Evolutionary conservation across 2,113 vertebrate species (phyloP).

Genomic region (Isurus oxyrinchus): DNA sequence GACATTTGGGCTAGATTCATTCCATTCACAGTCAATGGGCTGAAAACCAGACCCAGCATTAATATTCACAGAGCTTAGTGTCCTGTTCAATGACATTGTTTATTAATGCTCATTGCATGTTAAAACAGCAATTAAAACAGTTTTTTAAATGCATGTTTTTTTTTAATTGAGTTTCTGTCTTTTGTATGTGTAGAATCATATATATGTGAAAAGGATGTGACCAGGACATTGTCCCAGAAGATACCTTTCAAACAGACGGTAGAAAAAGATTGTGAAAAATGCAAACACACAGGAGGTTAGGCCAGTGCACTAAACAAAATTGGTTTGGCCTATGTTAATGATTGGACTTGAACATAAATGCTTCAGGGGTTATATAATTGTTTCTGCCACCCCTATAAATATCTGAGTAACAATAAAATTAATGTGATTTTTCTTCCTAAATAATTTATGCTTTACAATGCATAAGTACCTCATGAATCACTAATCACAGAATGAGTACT

Average conservation of each 20-base stretch:
- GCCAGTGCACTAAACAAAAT: conserved; percentile 25
- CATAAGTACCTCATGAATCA: conserved; percentile 37
- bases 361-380: conserved; percentile 37
- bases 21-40: not conserved
- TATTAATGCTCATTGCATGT: not conserved
- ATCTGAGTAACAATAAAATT: conserved; percentile 38
- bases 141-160: not conserved
- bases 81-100: not conserved
- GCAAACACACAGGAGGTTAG: conserved; percentile 24
- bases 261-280: not conserved
- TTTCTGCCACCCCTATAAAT: conserved; percentile 38
- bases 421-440: conserved; percentile 38
- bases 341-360: conserved; percentile 33
- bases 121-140: conserved; percentile 20
- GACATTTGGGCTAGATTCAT: conserved; percentile 18
- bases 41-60: not conserved
- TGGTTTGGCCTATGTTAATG: conserved; percentile 30
- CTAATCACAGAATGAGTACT: conserved; percentile 37
- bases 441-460: conserved; percentile 35
- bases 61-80: conserved; percentile 24
- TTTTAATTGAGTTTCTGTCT: not conserved
- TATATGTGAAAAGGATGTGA: not conserved
- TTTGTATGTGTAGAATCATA: not conserved
- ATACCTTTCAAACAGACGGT: not conserved
- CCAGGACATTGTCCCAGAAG: not conserved